Percentiles rank a stretch among this genome's conserved stretches.
Evolutionary conservation across 2,113 vertebrate genomes (phyloP).

Genomic region (Alosa alosa): DNA sequence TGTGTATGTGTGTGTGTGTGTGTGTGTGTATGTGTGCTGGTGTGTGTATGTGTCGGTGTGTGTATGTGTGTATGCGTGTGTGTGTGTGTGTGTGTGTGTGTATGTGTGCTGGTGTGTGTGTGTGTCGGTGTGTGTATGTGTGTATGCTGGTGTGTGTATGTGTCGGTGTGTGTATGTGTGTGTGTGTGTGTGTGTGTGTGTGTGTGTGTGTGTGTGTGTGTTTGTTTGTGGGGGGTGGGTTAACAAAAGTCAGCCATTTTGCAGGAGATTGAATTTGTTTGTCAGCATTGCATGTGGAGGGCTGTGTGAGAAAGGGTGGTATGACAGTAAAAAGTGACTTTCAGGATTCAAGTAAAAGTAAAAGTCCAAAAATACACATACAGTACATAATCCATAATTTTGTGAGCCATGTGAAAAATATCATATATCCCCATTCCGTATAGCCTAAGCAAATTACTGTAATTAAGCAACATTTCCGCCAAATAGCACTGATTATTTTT

Average conservation of each 20-base stretch:
- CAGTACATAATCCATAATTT: too few relatives aligned
- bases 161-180: too few relatives aligned
- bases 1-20: neutral
- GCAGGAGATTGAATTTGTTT: neutral
- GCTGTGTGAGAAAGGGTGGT: neutral
- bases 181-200: too few relatives aligned
- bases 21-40: neutral
- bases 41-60: neutral
- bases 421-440: too few relatives aligned
- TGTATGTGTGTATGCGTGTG: neutral
- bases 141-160: neutral
- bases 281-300: slow-evolving; percentile 10
- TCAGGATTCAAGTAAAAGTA: too few relatives aligned
- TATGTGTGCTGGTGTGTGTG: neutral
- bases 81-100: neutral
- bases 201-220: too few relatives aligned
- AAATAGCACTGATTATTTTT: too few relatives aligned
- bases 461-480: neutral
- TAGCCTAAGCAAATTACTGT: too few relatives aligned
- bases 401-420: too few relatives aligned
- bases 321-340: too few relatives aligned
- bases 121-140: neutral
- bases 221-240: neutral
- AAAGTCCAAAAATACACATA: too few relatives aligned
- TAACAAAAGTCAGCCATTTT: slow-evolving; percentile 7